Percentiles rank a stretch among this genome's conserved stretches.
phyloP scores from a whole-genome alignment of 2,797 vertebrate genomes.

The Cyclopterus lumpus region DNA sequence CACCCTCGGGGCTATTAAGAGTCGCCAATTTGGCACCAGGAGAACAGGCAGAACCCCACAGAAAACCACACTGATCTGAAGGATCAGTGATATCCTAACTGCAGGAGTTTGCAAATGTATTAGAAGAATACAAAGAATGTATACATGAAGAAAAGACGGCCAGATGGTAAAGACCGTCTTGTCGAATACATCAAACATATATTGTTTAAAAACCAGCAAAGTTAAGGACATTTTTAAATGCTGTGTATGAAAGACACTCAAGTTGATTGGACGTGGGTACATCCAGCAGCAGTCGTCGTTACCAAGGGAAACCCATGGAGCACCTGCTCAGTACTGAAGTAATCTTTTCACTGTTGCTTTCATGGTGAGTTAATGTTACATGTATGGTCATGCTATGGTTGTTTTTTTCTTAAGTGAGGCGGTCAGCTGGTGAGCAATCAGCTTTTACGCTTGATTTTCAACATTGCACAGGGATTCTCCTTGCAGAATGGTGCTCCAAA shows the following conservation, averaged over 20 bases:
- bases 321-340: background rate
- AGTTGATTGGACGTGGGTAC: background rate
- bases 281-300: background rate
- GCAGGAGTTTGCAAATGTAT: too few species aligned
- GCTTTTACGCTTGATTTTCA: background rate
- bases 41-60: background rate
- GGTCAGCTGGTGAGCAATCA: background rate
- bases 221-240: background rate
- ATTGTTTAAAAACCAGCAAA: background rate
- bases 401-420: background rate
- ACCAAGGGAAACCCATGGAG: background rate
- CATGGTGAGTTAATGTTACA: background rate
- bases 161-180: background rate
- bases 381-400: background rate
- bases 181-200: background rate
- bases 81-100: background rate
- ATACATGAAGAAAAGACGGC: background rate
- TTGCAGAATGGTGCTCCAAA: background rate
- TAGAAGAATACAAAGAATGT: too few species aligned
- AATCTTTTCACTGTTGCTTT: background rate
- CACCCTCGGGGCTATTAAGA: slow-evolving; percentile 4
- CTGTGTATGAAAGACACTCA: background rate
- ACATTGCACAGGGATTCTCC: background rate
- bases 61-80: background rate
- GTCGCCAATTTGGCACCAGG: background rate